Conservation (phyloP, 2,888 invertebrate species). For the Electrophaes corylata region DNA sequence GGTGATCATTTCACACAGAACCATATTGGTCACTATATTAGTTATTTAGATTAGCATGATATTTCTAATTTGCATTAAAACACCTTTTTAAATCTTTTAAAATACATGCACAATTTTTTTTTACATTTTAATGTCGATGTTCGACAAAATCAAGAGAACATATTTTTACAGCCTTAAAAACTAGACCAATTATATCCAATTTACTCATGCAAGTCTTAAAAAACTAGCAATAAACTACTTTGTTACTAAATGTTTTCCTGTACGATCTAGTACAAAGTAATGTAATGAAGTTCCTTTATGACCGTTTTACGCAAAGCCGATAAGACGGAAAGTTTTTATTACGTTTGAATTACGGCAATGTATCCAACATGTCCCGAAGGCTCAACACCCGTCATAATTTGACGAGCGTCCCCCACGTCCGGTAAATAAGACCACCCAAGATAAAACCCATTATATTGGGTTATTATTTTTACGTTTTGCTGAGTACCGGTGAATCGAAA, state of each 20-base stretch:
- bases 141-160: no score
- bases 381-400: constrained; percentile 15
- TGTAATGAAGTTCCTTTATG: neutral
- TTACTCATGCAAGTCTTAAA: no score
- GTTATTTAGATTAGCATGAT: no score
- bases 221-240: no score
- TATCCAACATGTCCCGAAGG: constrained; percentile 7
- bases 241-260: neutral
- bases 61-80: no score
- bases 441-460: constrained; percentile 22
- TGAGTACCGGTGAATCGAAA: constrained; percentile 6
- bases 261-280: neutral
- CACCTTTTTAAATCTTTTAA: no score
- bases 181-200: no score
- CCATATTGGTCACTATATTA: no score
- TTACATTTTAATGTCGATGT: no score
- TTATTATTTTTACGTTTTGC: constrained; percentile 23
- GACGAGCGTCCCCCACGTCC: constrained; percentile 14
- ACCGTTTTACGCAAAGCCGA: neutral
- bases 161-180: no score
- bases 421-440: constrained; percentile 17
- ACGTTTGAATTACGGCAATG: neutral
- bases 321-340: constrained; percentile 1
- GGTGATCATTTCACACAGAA: no score
- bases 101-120: no score